Evolutionary conservation across 1,140 invertebrate species (phyloP).

Genomic region (Drosophila gunungcola): DNA sequence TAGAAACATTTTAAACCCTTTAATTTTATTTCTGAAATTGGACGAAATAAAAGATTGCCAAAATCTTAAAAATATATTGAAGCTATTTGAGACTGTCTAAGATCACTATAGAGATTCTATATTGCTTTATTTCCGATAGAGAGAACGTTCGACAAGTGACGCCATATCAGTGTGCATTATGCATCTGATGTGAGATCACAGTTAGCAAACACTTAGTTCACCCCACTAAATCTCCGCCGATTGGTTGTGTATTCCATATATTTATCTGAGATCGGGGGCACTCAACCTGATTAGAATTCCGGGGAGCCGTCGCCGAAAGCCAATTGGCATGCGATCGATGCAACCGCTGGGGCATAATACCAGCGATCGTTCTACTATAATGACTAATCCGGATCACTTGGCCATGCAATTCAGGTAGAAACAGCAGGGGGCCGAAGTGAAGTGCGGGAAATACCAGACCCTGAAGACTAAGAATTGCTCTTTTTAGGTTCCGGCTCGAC

Average conservation of each 20-base stretch:
- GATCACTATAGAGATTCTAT: not conserved
- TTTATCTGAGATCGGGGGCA: slow-evolving; percentile 4
- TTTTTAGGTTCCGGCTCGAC: slow-evolving; percentile 42
- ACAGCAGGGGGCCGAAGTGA: slow-evolving; percentile 24
- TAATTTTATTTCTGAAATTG: no score
- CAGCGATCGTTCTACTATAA: slow-evolving; percentile 29
- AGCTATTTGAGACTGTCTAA: not conserved
- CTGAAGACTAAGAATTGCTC: slow-evolving; percentile 22
- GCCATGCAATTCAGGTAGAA: slow-evolving; percentile 44
- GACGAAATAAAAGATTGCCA: no score
- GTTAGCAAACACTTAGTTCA: slow-evolving; percentile 9
- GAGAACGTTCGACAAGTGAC: slow-evolving; percentile 18
- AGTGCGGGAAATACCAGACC: slow-evolving; percentile 40
- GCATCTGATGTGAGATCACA: slow-evolving; percentile 15
- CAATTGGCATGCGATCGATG: slow-evolving; percentile 54
- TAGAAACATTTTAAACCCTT: no score
- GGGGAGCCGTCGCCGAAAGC: slow-evolving; percentile 14
- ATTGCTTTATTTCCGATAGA: not conserved
- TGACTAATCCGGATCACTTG: slow-evolving; percentile 55
- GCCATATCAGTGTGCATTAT: slow-evolving; percentile 5
- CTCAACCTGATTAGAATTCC: slow-evolving; percentile 37
- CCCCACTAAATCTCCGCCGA: not conserved
- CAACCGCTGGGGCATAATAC: slow-evolving; percentile 25
- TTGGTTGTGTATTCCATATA: not conserved
- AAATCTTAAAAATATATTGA: no score